Conservation (phyloP, 2,113 vertebrate genomes). For the Megaceryle torquata region DNA sequence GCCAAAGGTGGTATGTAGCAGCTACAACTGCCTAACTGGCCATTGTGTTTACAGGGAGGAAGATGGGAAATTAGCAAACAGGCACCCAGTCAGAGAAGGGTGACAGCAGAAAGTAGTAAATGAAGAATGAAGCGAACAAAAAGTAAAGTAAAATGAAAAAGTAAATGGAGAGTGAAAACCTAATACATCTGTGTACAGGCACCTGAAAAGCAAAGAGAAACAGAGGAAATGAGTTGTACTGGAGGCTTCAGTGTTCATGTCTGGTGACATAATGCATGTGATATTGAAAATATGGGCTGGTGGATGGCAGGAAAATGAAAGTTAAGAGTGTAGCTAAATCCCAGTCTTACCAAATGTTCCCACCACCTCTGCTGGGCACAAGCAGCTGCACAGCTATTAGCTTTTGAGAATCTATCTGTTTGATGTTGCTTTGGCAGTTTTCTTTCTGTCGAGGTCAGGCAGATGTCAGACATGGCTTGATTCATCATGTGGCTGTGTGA, state of each 20-base stretch:
- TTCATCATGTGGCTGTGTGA: fast-evolving
- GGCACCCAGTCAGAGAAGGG: not conserved
- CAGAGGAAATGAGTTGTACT: not conserved
- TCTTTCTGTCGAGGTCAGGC: not conserved
- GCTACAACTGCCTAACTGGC: not conserved
- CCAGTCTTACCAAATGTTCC: not conserved
- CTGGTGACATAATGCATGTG: not conserved
- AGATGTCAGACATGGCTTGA: not conserved
- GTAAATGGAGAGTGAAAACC: not conserved
- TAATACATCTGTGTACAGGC: not conserved
- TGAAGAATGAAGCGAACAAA: fast-evolving
- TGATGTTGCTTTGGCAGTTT: not conserved
- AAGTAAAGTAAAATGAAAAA: not conserved
- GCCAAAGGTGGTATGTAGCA: not conserved
- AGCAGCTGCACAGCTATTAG: not conserved
- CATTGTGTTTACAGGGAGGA: not conserved
- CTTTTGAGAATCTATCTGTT: not conserved
- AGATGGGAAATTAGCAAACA: not conserved
- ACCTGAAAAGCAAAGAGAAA: not conserved
- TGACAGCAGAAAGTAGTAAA: not conserved
- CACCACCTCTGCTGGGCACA: not conserved
- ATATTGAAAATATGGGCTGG: not conserved
- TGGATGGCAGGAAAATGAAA: not conserved
- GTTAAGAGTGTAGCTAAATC: not conserved
- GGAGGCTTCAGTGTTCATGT: not conserved